A percentile compares a stretch with the other conserved stretches of the same genome.
phyloP scores from a whole-genome alignment of 2,797 vertebrate genomes.

The Pseudomugil tenellus region DNA sequence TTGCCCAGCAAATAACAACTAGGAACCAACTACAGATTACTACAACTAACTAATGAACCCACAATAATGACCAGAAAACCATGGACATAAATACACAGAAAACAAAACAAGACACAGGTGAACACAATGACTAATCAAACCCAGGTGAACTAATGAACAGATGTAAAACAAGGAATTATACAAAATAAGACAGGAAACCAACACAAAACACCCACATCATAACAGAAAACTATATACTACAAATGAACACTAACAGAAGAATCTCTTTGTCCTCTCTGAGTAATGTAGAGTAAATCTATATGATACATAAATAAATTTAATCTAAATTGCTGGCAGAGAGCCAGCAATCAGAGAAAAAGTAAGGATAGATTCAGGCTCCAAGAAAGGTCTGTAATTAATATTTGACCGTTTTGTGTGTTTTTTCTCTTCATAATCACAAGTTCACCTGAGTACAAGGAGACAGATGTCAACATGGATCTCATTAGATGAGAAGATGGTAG shows the following conservation, averaged over 20 bases:
- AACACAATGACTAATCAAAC: too few relatives aligned
- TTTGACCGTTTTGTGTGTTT: slow-evolving; percentile 10
- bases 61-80: too few relatives aligned
- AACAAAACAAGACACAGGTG: too few relatives aligned
- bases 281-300: background rate
- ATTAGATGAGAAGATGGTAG: slow-evolving; percentile 59
- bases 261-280: background rate
- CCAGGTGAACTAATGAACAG: too few relatives aligned
- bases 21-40: too few relatives aligned
- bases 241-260: background rate
- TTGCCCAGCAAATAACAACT: too few relatives aligned
- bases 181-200: too few relatives aligned
- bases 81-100: too few relatives aligned
- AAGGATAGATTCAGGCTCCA: background rate
- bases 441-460: slow-evolving; percentile 38
- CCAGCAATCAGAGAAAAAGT: slow-evolving; percentile 1
- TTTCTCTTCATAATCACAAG: slow-evolving; percentile 11
- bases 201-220: too few relatives aligned
- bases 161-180: too few relatives aligned
- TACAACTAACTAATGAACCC: too few relatives aligned
- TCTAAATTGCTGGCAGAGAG: background rate
- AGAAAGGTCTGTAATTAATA: background rate
- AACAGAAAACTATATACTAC: background rate
- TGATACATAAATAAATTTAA: slow-evolving; percentile 9
- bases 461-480: too few relatives aligned